Evolutionary conservation across 2,888 invertebrate genomes (phyloP).

Genomic region (Nephrotoma flavescens): DNA sequence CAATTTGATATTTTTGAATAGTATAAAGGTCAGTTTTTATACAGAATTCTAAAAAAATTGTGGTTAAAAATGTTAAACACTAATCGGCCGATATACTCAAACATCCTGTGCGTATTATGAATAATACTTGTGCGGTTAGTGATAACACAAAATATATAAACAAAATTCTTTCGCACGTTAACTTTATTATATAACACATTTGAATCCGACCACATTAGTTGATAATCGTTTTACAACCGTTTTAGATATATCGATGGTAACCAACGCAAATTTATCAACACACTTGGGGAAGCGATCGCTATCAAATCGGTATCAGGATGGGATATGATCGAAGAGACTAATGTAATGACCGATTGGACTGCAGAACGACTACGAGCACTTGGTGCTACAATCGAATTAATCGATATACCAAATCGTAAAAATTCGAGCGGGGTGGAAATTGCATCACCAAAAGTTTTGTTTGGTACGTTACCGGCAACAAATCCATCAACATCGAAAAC

Average conservation of each 20-base stretch:
- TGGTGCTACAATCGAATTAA: constrained; percentile 55
- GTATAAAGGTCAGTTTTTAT: not conserved
- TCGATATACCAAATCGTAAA: constrained; percentile 32
- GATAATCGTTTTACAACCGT: not conserved
- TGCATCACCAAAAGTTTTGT: not conserved
- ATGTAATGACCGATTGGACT: constrained; percentile 70
- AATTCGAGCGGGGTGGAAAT: not conserved
- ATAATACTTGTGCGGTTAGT: not conserved
- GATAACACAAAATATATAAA: not conserved
- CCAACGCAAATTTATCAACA: constrained; percentile 57
- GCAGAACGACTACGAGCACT: constrained; percentile 49
- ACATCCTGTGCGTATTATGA: not conserved
- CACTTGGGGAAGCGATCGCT: constrained; percentile 71
- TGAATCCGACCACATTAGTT: not conserved
- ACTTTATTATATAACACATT: not conserved
- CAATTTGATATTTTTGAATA: not conserved
- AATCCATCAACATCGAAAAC: constrained; percentile 43
- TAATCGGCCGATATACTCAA: not conserved
- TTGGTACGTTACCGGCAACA: not conserved
- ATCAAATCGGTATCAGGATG: constrained; percentile 93
- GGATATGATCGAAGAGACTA: constrained; percentile 69
- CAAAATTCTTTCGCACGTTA: not conserved
- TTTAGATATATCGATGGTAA: constrained; percentile 64
- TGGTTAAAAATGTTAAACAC: not conserved
- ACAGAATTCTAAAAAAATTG: not conserved